Base-by-base conservation (phyloP, 2,797 vertebrate genomes). In the Apogon talboti region DNA sequence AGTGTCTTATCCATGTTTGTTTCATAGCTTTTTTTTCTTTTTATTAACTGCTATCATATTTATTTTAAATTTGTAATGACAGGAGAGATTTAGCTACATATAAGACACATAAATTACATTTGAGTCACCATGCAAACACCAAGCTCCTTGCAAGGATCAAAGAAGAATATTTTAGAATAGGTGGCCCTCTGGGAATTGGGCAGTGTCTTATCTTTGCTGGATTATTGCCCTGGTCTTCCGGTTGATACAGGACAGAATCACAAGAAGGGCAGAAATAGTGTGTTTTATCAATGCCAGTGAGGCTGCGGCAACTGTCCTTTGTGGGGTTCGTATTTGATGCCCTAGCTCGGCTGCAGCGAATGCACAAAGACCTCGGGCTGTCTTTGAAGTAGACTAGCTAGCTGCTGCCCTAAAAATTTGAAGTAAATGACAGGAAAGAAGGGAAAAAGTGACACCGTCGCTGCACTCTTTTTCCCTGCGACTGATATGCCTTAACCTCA, bases 321-420 rank as follows among this genome's bases (percentile, higher is more conserved):
- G 82, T 85, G 64, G 71, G 78, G 51, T 82, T 79, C 67, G 63
- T 78, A 76, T 89, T 87, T 84, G 86, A 88, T 86, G 83, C 81
- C 68, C 69, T 55, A 45, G 61, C 78, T 73, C n/a, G 52, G 70
- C 74, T 85, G 72, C 85, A 70, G 76, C 53, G 43, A 79, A 79
- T 66, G 74, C 81, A 86, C 87, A 89, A 80, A 89, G 85, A 84
- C 87, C 87, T 82, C 74, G 42, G 57, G 71, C 72, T 78, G 78
- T 80, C 87, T 91, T 89, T 89, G 86, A 89, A 87, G 85, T 82
- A 78, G 68, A 77, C 76, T 54, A 43, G 79, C 79, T 71, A 63
- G 77, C 81, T 86, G 58, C 77, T 89, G 85, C 78, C 77, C 82
- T 79, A 61, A 78, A 85, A 49, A 41, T 18, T 7, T 71, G 4